Percentiles rank a stretch among this genome's conserved stretches.
phyloP scores from a whole-genome alignment of 2,797 vertebrate species.

The Rousettus madagascariensis region DNA sequence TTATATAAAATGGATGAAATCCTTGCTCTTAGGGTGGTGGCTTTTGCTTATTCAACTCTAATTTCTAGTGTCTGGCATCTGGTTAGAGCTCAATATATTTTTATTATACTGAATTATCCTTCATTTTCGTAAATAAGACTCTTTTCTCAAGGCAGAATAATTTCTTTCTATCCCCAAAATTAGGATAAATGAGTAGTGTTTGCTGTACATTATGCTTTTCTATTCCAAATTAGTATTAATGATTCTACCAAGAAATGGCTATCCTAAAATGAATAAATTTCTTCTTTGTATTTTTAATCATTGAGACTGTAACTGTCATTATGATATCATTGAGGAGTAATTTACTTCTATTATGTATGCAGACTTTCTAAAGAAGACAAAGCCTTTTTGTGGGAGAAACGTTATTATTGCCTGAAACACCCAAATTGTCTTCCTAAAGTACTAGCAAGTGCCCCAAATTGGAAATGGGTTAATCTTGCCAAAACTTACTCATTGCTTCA shows the following conservation, averaged over 20 bases:
- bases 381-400: constrained; percentile 95
- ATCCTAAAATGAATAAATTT: constrained; percentile 44
- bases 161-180: constrained; percentile 43
- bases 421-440: constrained; percentile 93
- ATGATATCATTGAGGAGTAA: constrained; percentile 54
- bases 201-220: constrained; percentile 15
- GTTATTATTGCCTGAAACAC: constrained; percentile 89
- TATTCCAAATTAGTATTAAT: constrained; percentile 52
- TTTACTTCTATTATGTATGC: constrained; percentile 72
- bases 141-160: constrained; percentile 39
- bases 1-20: constrained; percentile 41
- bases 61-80: constrained; percentile 36
- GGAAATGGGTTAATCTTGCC: constrained; percentile 94
- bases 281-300: constrained; percentile 59
- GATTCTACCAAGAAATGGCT: constrained; percentile 34
- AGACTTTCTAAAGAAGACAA: constrained; percentile 95
- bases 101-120: constrained; percentile 25
- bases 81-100: constrained; percentile 36
- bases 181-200: constrained; percentile 45
- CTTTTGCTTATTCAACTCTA: constrained; percentile 24
- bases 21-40: background rate
- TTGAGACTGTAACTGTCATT: constrained; percentile 36
- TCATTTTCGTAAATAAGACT: constrained; percentile 52
- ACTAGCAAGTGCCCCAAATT: constrained; percentile 93
- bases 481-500: constrained; percentile 93